Evolutionary conservation across 2,113 vertebrate genomes (phyloP), one percentile per base, ranked within the genome.

Genomic region (Albula goreensis): DNA sequence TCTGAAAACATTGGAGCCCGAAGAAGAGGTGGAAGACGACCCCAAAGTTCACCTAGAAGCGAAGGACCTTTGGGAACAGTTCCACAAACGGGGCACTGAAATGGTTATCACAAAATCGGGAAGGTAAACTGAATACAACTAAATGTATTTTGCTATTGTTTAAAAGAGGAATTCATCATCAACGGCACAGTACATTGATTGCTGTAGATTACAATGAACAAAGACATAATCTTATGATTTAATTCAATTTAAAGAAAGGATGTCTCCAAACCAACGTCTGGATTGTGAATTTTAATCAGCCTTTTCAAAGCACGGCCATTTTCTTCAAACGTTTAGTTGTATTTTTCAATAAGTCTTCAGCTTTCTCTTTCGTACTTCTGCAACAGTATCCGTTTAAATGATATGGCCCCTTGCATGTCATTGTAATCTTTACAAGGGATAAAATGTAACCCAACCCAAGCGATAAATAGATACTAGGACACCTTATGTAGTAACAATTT

Each of bases 31-130:
- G 49, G 96, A 98, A 79, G 97, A 97, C 10, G 97, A 99, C 88
- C 97, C 97, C 0, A 97, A 96, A 93, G 96, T 99, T 89, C 96
- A 96, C 88, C 91, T 99, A 90, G 98, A 99, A 93, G 96, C 96
- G 87, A 96, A 95, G 88, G 97, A 98, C 41, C 97, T 99, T 88
- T 99, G 98, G 98, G 96, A 95, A 83, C 96, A 97, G 92, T 99
- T 99, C 93, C 97, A 99, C 94, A 97, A 95, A 91, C 92, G 94
- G 88, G 97, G 97, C 86, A 99, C 98, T 0, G 98, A 99, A 93
- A 99, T 99, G 98, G 97, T 99, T 89, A 99, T 99, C 84, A 99
- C 98, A 70, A 99, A 99, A 94, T 99, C 98, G 0, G 98, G 98
- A 92, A 99, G 98, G 98, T 99, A 96, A 91, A 94, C 10, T 13